Base-by-base conservation (phyloP, 2,888 invertebrate species). In the Allophyes oxyacanthae region DNA sequence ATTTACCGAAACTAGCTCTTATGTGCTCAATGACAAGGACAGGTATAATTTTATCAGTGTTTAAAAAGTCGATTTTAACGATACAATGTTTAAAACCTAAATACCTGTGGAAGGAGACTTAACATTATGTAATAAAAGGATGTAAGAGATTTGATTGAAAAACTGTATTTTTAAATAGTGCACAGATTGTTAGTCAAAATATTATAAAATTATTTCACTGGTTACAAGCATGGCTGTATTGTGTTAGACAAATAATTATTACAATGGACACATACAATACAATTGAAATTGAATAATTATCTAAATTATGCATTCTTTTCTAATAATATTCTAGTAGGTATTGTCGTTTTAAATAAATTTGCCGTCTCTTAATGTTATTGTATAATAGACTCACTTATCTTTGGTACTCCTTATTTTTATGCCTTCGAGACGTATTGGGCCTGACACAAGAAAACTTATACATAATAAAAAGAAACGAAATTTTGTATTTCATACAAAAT, bases 361-460 rank as follows among this genome's bases (percentile, higher is more conserved):
- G 14, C 34, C n/a, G 7, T 15, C 44, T 14, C 6, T 11, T 41
- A 32, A 42, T 30, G 7, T 14, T 44, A 59, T n/a, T 33, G 9
- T 42, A 36, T 52, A 61, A 40, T 56, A 65, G 44, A 72, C 59
- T 70, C 54, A 43, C 15, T 57, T 51, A 63, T 72, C 72, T 72
- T 72, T 72, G 72, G 72, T 74, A 66, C 53, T 58, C 53, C 48
- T 73, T 43, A 51, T 28, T 50, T 46, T 38, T 13, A 58, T 46
- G 44, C 52, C 59, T 73, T 68, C 30, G 43, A 55, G 54, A 55
- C 43, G 38, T 44, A 37, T 37, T 34, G 40, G 41, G 51, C 0
- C 4, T 45, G 13, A 64, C 1, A 9, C 8, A 43, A 37, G 25
- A 49, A 58, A 48, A 48, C 5, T 9, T 13, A 49, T 25, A 46